Base-by-base conservation (phyloP, 1,140 invertebrate genomes). In the Drosophila ohnishii region DNA sequence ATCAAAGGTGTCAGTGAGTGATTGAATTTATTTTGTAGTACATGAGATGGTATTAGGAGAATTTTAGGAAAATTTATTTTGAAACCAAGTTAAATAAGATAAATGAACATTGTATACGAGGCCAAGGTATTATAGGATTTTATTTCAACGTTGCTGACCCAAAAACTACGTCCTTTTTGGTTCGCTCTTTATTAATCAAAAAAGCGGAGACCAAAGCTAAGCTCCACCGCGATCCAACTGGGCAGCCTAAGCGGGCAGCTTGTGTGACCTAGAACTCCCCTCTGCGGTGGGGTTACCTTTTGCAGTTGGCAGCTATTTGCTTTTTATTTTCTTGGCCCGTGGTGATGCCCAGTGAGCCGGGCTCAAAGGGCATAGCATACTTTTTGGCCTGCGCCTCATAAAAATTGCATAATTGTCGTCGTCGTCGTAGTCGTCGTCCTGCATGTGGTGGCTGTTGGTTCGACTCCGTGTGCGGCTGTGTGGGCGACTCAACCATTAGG, bases 331-430 rank as follows among this genome's bases (percentile, higher is more conserved):
- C 47, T 50, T 70, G 44, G 48, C n/a, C 28, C 35, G 44, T 19
- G n/a, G 22, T 58, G 35, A 39, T 47, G 64, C 67, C 34, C 65
- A 48, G 67, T 58, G 53, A 58, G 69, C 53, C 47, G 25, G 61
- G 42, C 66, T 82, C 71, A 79, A 87, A 87, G 83, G 65, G 63
- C 75, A 72, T 50, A 57, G 66, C 79, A 75, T 64, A 78, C 65
- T 78, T 78, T 86, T 75, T 87, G 69, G 56, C 70, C 45, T 79
- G 63, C 48, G 75, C 44, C 70, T 87, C 75, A 87, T 86, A 87
- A 78, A 82, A 82, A 87, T 86, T 86, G 83, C 83, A 86, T 82
- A 86, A 79, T 82, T 86, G 75, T 82, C 83, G 51, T n/a, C 50
- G 50, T 53, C 10, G 47, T 50, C n/a, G 28, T 50, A 22, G 16